A percentile compares a stretch with the other conserved stretches of the same genome.
phyloP scores from a whole-genome alignment of 2,888 invertebrate genomes.

The Exocentrus adspersus region DNA sequence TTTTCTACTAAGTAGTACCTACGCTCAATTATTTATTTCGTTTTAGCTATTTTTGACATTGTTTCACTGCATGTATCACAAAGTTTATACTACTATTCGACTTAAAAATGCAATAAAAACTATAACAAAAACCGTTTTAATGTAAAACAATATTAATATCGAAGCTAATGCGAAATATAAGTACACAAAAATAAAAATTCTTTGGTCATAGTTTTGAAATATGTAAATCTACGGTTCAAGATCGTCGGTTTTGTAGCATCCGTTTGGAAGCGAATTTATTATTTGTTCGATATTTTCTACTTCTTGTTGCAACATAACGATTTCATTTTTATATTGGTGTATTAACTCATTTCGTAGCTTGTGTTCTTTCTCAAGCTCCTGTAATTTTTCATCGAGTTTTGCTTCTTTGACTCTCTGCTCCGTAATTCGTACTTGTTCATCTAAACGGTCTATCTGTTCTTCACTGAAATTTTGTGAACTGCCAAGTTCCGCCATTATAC shows the following conservation, averaged over 20 bases:
- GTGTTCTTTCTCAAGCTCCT: constrained; percentile 74
- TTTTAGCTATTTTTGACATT: too few relatives aligned
- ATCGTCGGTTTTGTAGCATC: constrained; percentile 81
- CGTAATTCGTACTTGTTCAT: constrained; percentile 74
- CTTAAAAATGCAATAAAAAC: neutral
- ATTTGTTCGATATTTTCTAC: constrained; percentile 87
- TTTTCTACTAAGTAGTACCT: too few relatives aligned
- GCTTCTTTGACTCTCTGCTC: constrained; percentile 77
- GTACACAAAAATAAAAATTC: constrained; percentile 6
- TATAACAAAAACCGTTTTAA: constrained; percentile 23
- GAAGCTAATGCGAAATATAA: neutral
- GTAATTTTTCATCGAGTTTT: constrained; percentile 80
- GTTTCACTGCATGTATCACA: too few relatives aligned
- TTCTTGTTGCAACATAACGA: constrained; percentile 75
- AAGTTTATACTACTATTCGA: too few relatives aligned
- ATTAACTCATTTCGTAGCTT: constrained; percentile 72
- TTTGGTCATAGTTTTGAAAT: constrained; percentile 8
- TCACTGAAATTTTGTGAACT: constrained; percentile 79
- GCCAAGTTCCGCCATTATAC: constrained; percentile 80
- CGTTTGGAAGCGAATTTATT: constrained; percentile 79
- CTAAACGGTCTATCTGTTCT: constrained; percentile 69
- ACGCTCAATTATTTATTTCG: neutral
- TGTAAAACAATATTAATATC: constrained; percentile 27
- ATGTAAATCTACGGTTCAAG: constrained; percentile 71
- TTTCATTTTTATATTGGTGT: constrained; percentile 82